These are phyloP conservation scores for Emydoidea blandingii DNA, from an alignment of 2,797 vertebrate species.

Conservation along the genomic window DNA sequence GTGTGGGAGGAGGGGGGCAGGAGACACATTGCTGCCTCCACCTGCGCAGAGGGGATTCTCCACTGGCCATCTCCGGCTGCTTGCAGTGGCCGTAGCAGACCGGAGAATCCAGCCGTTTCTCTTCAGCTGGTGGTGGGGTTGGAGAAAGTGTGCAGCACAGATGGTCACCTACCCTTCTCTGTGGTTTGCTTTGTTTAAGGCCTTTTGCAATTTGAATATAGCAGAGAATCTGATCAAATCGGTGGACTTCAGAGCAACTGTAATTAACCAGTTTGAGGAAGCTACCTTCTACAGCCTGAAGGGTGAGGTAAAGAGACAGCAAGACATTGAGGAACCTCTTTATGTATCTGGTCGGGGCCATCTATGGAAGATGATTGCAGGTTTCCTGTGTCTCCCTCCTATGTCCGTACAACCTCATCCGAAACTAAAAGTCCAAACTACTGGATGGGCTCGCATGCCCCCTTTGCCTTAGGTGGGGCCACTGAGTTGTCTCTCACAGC, in stretches of 20 bases:
- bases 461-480: background rate
- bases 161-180: background rate
- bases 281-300: conserved; percentile 70
- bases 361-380: background rate
- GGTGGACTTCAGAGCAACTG: background rate
- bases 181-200: conserved; percentile 38
- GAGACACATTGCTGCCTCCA: background rate
- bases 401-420: background rate
- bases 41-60: background rate
- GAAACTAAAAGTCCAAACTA: background rate
- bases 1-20: background rate
- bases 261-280: conserved; percentile 54
- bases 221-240: conserved; percentile 55
- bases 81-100: background rate
- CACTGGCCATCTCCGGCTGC: background rate
- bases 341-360: background rate
- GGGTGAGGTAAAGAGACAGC: conserved; percentile 61
- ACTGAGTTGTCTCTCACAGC: background rate
- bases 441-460: background rate
- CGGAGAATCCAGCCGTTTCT: background rate
- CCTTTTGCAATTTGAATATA: conserved; percentile 55
- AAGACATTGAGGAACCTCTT: too few relatives aligned
- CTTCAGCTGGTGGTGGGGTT: background rate
- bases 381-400: background rate
- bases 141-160: background rate